phyloP scores from a whole-genome alignment of 2,113 vertebrate genomes.

The Dicerorhinus sumatrensis region DNA sequence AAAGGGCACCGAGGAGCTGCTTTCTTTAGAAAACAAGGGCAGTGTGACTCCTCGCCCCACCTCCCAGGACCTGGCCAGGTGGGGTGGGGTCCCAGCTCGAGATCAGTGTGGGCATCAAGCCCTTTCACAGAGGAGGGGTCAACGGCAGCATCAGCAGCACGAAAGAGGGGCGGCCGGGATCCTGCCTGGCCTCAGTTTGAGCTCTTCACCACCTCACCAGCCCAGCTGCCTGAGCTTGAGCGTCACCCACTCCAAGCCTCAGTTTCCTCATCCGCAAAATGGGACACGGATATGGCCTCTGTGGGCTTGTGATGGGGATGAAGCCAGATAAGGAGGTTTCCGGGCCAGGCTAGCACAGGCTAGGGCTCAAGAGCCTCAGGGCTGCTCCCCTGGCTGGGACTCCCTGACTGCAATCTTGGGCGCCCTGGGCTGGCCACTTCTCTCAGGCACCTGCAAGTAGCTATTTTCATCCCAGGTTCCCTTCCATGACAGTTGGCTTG shows the following conservation, averaged over 20 bases:
- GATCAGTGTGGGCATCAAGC: background rate
- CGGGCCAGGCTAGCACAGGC: background rate
- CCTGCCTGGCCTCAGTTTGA: background rate
- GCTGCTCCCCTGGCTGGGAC: too few species aligned
- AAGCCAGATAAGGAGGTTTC: background rate
- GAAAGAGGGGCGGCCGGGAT: background rate
- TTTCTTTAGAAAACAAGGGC: background rate
- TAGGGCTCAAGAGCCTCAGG: background rate
- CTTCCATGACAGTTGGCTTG: background rate
- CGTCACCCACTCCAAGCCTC: background rate
- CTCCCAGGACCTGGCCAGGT: rapidly evolving
- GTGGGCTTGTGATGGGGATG: background rate
- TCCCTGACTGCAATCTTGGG: background rate
- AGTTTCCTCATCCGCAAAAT: background rate
- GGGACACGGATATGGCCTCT: background rate
- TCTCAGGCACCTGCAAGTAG: background rate
- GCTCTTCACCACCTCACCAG: background rate
- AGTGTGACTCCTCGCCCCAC: rapidly evolving
- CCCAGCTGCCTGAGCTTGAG: too few species aligned
- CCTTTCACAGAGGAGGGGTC: background rate
- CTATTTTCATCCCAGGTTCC: background rate
- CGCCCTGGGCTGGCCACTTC: rapidly evolving
- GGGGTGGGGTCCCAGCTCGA: background rate
- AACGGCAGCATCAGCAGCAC: too few species aligned
- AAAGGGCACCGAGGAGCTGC: background rate